Evolutionary conservation across 2,888 invertebrate genomes (phyloP), one percentile per base, ranked within the genome.

Genomic region (Eristalis tenax): DNA sequence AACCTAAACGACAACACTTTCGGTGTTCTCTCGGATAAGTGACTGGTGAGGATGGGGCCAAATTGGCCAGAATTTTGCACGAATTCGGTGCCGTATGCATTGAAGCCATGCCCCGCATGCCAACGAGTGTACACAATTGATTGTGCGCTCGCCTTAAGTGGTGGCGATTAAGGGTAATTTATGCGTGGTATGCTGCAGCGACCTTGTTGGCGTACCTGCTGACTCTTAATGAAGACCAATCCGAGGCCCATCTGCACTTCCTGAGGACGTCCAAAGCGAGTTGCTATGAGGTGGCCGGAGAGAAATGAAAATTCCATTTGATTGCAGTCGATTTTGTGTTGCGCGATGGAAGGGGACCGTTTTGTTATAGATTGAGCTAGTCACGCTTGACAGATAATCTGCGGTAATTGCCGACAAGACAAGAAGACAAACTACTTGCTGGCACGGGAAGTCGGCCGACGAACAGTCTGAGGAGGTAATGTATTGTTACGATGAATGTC

Each of bases 31-130:
- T 80, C 68, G 35, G 18, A 22, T 57, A 28, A 22, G 38, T 40
- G 43, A 43, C 13, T 63, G 5, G 35, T 65, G 66, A 64, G 63
- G 59, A 68, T 66, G 66, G 59, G 13, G 10, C 13, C 40, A 40
- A 63, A 38, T 26, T 70, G 28, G n/a, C 35, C 65, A 80, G 73
- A 73, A 73, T 80, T 80, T 79, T 56, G 57, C 71, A 65, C 71
- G 71, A 71, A 23, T 59, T 59, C 26, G 23, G 13, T 59, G 59
- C 15, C 26, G 26, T 59, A 26, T 59, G 11, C 26, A 40, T 10
- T 64, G 26, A n/a, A 50, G 32, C 2, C 65, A 65, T 65, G 65
- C n/a, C 43, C 26, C 40, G 79, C 65, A 80, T 80, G 15, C 35
- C 35, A 73, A 80, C 32, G 11, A 57, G 71, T 11, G 18, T 11